Evolutionary conservation across 1,140 invertebrate species (phyloP).

Genomic region (Bradysia coprophila): DNA sequence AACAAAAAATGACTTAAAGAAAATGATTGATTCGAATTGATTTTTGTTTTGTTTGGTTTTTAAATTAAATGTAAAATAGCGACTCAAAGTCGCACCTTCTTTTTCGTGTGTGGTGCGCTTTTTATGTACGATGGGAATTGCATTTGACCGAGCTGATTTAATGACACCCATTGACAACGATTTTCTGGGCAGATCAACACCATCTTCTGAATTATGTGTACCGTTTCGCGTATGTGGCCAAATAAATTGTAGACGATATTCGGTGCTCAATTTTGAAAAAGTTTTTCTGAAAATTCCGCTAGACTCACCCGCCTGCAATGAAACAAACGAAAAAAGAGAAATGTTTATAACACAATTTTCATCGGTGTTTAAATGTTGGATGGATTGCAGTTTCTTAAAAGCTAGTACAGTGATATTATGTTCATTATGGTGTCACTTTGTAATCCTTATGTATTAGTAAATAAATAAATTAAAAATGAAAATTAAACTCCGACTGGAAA

Average conservation of each 20-base stretch:
- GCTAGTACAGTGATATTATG: neutral
- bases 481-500: neutral
- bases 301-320: slow-evolving; percentile 25
- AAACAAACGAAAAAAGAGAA: no score
- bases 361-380: neutral
- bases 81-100: slow-evolving; percentile 27
- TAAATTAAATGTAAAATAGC: slow-evolving; percentile 9
- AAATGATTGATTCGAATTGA: no score
- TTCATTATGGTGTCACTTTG: no score
- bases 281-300: slow-evolving; percentile 43
- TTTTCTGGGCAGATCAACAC: slow-evolving; percentile 45
- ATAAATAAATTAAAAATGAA: neutral
- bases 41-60: neutral
- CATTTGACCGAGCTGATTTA: slow-evolving; percentile 38
- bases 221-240: slow-evolving; percentile 53
- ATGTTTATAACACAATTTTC: slow-evolving; percentile 1
- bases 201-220: slow-evolving; percentile 24
- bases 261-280: slow-evolving; percentile 58
- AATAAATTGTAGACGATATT: slow-evolving; percentile 74
- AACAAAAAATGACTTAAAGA: no score
- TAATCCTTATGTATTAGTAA: no score
- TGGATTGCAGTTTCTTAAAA: neutral
- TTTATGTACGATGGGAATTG: slow-evolving; percentile 29
- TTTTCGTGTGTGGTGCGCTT: slow-evolving; percentile 26
- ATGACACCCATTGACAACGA: slow-evolving; percentile 72